phyloP scores from a whole-genome alignment of 2,888 invertebrate species.

The Cheilosia scutellata region DNA sequence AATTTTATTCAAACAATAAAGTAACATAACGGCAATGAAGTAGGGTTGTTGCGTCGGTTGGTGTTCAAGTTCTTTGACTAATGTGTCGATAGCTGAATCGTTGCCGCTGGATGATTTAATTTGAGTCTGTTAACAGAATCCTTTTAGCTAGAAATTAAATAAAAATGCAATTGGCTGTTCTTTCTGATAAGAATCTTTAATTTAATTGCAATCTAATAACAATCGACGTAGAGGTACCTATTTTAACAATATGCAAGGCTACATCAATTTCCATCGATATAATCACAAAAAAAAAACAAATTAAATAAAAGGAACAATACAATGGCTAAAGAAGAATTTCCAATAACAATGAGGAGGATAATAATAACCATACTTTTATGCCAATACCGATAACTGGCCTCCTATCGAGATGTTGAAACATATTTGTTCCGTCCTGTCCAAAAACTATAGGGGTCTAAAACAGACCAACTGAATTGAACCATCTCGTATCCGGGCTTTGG shows the following conservation, averaged over 20 bases:
- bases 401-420: constrained; percentile 31
- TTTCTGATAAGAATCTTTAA: not conserved
- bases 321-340: constrained; percentile 30
- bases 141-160: too few relatives aligned
- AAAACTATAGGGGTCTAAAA: constrained; percentile 19
- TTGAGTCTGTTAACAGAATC: too few relatives aligned
- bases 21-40: not conserved
- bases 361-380: constrained; percentile 67
- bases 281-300: constrained; percentile 47
- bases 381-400: constrained; percentile 65
- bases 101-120: too few relatives aligned
- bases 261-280: constrained; percentile 33
- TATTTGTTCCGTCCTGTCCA: constrained; percentile 25
- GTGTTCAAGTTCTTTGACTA: too few relatives aligned
- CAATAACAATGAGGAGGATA: constrained; percentile 56
- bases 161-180: not conserved
- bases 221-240: not conserved
- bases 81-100: too few relatives aligned
- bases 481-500: not conserved
- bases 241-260: constrained; percentile 34
- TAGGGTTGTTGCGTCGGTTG: not conserved
- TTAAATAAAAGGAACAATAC: constrained; percentile 22
- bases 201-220: constrained; percentile 4
- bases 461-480: constrained; percentile 7
- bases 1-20: constrained; percentile 25